Base-by-base conservation (phyloP, 2,113 vertebrate genomes). In the Notothenia coriiceps region DNA sequence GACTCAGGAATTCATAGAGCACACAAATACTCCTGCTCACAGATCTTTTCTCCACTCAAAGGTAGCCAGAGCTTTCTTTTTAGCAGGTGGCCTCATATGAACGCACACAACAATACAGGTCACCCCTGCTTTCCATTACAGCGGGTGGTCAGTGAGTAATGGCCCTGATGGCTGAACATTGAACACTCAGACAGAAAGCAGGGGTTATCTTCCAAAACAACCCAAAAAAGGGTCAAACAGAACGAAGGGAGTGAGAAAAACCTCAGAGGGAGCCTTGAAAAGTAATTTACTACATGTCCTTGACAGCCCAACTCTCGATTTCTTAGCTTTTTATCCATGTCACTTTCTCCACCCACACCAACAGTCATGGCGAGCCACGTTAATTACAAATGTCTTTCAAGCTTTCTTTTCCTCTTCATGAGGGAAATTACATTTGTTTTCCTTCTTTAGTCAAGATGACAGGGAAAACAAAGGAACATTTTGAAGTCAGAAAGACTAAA, bases 331-430 rank as follows among this genome's bases (percentile, higher is more conserved):
- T 82, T 47, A 89, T 83, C 80, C 74, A 77, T 83, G 80, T 85
- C 86, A 83, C 54, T 52, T 75, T 54, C 66, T 78, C 86, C 78
- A 43, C 84, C 54, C 86, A 79, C 84, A 73, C 76, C 63, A 86
- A 82, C 71, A 82, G 80, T 63, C 60, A 6, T 76, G 33, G 29
- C 61, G 74, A 51, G 72, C 75, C 65, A 84, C 67, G n/a, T 86
- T 91, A 91, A 93, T 93, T 90, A 84, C 82, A 65, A 74, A 86
- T 63, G 85, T 86, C 85, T 92, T 90, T 90, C 70, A 84, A 84
- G 74, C 82, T 79, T 86, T 88, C 49, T 90, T 89, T 92, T 79
- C 65, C 69, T 88, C 74, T 72, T 86, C 76, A 85, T 88, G 75
- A 68, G 73, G 50, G 69, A 86, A 92, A 89, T 84, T 78, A 80